phyloP scores from a whole-genome alignment of 2,113 vertebrate species.

The Platysternon megacephalum region DNA sequence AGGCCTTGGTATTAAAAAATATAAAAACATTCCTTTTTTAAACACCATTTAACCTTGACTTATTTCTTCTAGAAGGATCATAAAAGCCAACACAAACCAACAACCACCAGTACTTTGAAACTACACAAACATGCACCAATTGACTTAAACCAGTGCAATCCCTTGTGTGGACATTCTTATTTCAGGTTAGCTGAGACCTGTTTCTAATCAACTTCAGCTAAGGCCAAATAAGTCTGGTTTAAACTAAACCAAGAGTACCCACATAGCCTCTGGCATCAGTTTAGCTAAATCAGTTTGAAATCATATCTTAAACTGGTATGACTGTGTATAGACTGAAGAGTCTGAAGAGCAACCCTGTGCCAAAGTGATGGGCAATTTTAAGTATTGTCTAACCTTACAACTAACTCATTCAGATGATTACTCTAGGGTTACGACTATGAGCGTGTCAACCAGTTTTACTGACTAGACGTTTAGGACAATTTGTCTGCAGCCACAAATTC shows the following conservation, averaged over 20 bases:
- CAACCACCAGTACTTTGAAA: neutral
- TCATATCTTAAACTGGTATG: neutral
- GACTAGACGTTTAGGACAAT: neutral
- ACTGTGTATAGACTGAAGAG: neutral
- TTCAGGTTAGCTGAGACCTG: neutral
- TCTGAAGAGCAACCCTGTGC: neutral
- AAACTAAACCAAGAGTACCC: neutral
- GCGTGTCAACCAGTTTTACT: neutral
- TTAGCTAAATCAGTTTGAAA: neutral
- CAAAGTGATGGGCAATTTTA: neutral
- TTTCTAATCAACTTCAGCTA: neutral
- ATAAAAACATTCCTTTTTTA: neutral
- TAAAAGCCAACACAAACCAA: slow-evolving; percentile 21
- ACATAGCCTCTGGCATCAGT: neutral
- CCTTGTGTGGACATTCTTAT: neutral
- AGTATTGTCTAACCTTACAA: neutral
- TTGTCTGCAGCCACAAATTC: neutral
- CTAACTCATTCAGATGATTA: neutral
- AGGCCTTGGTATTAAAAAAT: neutral
- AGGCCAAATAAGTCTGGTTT: neutral
- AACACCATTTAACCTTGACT: neutral
- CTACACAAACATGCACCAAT: neutral
- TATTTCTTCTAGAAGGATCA: neutral
- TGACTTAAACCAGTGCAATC: neutral
- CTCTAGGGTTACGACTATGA: neutral